Percentiles rank a stretch among this genome's conserved stretches.
phyloP scores from a whole-genome alignment of 2,797 vertebrate species.

The Sciaenops ocellatus region DNA sequence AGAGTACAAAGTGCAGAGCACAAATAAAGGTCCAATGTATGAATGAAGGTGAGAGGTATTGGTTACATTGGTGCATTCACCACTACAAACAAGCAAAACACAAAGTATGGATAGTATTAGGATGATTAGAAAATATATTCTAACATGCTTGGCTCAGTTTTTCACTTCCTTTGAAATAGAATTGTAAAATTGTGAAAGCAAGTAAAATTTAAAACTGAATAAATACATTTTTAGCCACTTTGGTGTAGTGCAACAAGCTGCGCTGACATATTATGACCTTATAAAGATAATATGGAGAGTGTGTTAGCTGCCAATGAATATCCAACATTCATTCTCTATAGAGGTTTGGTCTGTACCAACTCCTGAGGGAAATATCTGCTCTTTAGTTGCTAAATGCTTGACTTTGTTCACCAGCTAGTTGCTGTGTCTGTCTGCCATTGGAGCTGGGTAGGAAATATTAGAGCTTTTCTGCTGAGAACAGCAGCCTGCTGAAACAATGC shows the following conservation, averaged over 20 bases:
- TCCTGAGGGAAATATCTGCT: not conserved
- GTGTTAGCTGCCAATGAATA: not conserved
- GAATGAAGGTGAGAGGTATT: too few species aligned
- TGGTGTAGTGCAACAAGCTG: not conserved
- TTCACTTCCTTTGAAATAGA: not conserved
- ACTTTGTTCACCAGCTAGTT: too few species aligned
- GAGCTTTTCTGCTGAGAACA: constrained; percentile 4
- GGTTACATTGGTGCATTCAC: too few species aligned
- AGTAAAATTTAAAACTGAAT: not conserved
- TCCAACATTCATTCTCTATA: not conserved
- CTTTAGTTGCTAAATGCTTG: not conserved
- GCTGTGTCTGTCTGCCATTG: not conserved
- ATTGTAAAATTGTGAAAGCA: not conserved
- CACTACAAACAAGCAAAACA: too few species aligned
- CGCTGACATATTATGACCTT: not conserved
- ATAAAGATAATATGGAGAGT: not conserved
- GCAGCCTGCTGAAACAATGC: constrained; percentile 2
- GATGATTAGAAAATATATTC: too few species aligned
- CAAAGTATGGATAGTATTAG: too few species aligned
- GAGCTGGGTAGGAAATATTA: not conserved
- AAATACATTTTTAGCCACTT: not conserved
- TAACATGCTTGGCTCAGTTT: not conserved
- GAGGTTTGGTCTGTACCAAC: not conserved
- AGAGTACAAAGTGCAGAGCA: too few species aligned
- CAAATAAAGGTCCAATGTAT: too few species aligned